Conservation (phyloP, 2,797 vertebrate genomes). For the Tinamus major region DNA sequence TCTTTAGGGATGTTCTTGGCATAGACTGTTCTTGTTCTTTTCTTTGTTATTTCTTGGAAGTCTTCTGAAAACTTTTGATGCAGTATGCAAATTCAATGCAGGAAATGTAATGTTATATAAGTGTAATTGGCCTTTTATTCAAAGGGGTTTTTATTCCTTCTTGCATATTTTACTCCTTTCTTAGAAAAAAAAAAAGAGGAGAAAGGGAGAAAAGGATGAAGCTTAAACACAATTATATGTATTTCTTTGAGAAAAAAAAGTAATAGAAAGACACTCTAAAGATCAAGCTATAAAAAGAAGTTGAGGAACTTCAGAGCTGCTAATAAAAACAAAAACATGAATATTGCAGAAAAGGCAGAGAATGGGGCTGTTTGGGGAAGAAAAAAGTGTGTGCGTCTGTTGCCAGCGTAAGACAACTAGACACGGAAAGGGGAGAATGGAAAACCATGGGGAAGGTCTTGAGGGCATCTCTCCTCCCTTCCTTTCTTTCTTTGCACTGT, state of each 20-base stretch:
- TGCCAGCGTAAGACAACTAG: background rate
- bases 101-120: slow-evolving; percentile 44
- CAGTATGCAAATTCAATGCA: slow-evolving; percentile 63
- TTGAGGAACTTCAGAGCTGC: background rate
- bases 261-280: background rate
- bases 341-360: background rate
- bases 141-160: slow-evolving; percentile 28
- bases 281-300: background rate
- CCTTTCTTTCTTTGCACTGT: slow-evolving; percentile 4
- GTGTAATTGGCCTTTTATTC: slow-evolving; percentile 53
- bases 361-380: background rate
- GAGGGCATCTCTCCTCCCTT: slow-evolving; percentile 9
- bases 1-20: slow-evolving; percentile 75
- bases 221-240: background rate
- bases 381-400: background rate
- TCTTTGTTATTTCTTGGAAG: slow-evolving; percentile 70
- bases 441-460: slow-evolving; percentile 23
- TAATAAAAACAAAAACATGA: background rate
- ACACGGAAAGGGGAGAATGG: background rate
- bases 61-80: slow-evolving; percentile 69
- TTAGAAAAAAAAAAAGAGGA: background rate
- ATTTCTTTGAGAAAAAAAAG: background rate
- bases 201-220: background rate
- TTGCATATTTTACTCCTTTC: background rate
- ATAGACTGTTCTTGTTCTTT: slow-evolving; percentile 31